Evolutionary conservation across 2,888 invertebrate genomes (phyloP).

Genomic region (Aphodius sticticus): DNA sequence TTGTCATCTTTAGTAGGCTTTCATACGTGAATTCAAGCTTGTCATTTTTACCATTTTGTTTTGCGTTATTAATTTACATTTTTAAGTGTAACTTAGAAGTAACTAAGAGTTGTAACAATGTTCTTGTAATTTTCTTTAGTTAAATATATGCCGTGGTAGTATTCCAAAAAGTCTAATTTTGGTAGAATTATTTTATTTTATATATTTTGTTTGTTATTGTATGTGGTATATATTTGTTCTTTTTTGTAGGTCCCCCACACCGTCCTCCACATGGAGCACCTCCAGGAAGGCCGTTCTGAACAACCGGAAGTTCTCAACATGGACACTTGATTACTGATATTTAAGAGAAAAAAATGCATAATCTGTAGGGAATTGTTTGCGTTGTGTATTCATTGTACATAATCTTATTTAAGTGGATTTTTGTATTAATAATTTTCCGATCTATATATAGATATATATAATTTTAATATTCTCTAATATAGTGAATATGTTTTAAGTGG

Average conservation of each 20-base stretch:
- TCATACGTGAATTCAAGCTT: too few species aligned
- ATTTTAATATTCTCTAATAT: slow-evolving; percentile 4
- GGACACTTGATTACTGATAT: neutral
- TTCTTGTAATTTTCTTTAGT: too few species aligned
- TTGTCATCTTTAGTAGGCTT: too few species aligned
- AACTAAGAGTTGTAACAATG: too few species aligned
- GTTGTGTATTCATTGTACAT: neutral
- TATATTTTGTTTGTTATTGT: neutral
- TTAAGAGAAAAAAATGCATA: neutral
- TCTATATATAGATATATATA: neutral
- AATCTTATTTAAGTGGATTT: neutral
- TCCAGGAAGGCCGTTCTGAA: slow-evolving; percentile 13
- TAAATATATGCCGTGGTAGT: too few species aligned
- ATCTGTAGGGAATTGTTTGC: neutral
- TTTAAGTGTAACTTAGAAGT: too few species aligned
- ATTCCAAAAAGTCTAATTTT: too few species aligned
- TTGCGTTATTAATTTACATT: too few species aligned
- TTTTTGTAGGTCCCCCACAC: slow-evolving; percentile 14
- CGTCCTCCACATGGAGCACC: slow-evolving; percentile 16
- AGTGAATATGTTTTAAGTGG: neutral
- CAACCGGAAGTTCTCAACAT: neutral
- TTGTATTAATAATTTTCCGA: neutral
- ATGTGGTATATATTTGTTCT: neutral
- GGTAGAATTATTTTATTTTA: too few species aligned
- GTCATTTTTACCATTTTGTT: too few species aligned